These are phyloP conservation scores for Eurois occulta DNA, from an alignment of 2,888 invertebrate species.

Conservation along the genomic window DNA sequence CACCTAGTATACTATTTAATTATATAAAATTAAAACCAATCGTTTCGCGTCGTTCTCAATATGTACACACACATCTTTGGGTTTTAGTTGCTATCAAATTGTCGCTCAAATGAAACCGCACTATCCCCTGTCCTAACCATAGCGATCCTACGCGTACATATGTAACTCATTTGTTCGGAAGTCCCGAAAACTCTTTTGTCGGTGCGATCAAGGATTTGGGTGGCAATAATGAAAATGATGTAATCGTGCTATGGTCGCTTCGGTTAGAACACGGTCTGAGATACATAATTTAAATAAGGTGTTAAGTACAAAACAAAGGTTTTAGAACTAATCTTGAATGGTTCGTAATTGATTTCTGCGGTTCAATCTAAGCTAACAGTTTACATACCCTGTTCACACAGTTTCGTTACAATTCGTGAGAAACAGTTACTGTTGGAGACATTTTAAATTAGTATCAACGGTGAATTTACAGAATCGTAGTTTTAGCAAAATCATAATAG, in stretches of 20 bases:
- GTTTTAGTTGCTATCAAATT: not conserved
- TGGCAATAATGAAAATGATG: not conserved
- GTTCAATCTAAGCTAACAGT: not conserved
- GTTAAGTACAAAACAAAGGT: slow-evolving; percentile 1
- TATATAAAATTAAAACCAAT: slow-evolving; percentile 28
- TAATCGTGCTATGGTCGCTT: not conserved
- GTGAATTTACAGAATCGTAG: not conserved
- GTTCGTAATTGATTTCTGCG: too few species aligned
- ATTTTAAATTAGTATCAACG: not conserved
- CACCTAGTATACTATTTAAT: slow-evolving; percentile 5
- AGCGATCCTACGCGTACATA: not conserved
- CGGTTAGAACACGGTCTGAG: not conserved
- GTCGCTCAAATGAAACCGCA: not conserved
- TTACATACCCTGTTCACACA: not conserved
- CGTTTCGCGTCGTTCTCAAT: slow-evolving; percentile 17
- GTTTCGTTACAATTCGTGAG: not conserved
- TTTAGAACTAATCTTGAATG: not conserved
- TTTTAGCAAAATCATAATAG: not conserved
- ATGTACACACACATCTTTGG: slow-evolving; percentile 26
- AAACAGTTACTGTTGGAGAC: not conserved
- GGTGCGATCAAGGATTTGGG: fast-evolving
- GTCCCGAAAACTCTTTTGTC: not conserved
- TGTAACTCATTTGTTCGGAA: not conserved
- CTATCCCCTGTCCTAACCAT: not conserved
- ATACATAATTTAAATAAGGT: not conserved